Conservation (phyloP, 2,797 vertebrate genomes). For the Alcedo quadribrachys region DNA sequence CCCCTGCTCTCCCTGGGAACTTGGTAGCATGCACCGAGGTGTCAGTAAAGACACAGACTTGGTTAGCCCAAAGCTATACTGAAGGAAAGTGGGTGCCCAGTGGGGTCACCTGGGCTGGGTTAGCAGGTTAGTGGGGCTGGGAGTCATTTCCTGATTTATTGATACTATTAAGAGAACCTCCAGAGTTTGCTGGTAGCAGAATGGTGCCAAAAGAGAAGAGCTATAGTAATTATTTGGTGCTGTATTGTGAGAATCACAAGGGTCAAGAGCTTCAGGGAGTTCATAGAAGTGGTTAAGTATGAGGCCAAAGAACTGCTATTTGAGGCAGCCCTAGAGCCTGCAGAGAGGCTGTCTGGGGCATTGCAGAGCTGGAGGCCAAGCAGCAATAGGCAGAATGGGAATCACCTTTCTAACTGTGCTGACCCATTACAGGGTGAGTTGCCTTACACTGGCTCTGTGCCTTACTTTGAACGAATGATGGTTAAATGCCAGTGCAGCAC, state of each 20-base stretch:
- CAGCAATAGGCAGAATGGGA: neutral
- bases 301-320: neutral
- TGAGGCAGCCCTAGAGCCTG: neutral
- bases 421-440: neutral
- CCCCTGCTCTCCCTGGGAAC: neutral
- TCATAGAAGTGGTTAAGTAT: neutral
- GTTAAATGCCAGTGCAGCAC: neutral
- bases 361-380: neutral
- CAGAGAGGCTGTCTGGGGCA: neutral
- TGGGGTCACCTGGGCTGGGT: neutral
- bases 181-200: neutral
- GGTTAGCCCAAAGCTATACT: too few species aligned
- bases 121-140: neutral
- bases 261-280: neutral
- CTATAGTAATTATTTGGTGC: neutral
- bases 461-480: neutral
- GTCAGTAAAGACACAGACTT: neutral
- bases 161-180: neutral
- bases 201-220: neutral
- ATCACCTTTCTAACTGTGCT: neutral
- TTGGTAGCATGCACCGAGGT: neutral
- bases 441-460: neutral
- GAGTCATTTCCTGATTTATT: neutral
- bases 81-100: neutral
- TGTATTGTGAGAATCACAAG: too few species aligned